A percentile compares a stretch with the other conserved stretches of the same genome.
These are phyloP conservation scores for Brevimyrus niger DNA, from an alignment of 2,113 vertebrate species.

Conservation along the genomic window DNA sequence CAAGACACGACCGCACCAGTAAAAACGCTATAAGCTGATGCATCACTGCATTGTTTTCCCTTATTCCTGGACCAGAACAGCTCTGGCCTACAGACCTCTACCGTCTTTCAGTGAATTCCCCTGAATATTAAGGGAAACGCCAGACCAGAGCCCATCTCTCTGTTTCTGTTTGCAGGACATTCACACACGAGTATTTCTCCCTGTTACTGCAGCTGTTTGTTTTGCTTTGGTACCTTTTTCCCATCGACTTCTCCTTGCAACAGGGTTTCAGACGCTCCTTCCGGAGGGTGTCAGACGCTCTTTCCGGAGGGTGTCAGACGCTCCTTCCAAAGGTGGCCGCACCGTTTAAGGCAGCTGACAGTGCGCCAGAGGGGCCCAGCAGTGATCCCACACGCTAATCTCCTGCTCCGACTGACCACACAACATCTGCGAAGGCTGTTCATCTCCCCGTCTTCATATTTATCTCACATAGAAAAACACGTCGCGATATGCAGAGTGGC, in stretches of 20 bases:
- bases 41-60: not conserved
- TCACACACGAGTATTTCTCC: not conserved
- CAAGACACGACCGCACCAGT: not conserved
- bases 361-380: not conserved
- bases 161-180: not conserved
- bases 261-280: not conserved
- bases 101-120: not conserved
- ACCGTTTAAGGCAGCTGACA: not conserved
- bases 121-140: not conserved
- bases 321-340: not conserved
- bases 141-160: not conserved
- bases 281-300: not conserved
- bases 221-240: not conserved
- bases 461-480: not conserved
- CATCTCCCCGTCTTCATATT: not conserved
- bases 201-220: not conserved
- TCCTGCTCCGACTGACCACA: not conserved
- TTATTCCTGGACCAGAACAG: not conserved
- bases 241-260: not conserved
- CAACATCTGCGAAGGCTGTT: not conserved
- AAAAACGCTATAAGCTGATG: not conserved
- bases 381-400: not conserved
- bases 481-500: not conserved
- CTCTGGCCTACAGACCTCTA: not conserved
- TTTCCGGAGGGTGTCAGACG: not conserved